Evolutionary conservation across 1,140 invertebrate species (phyloP), one percentile per base, ranked within the genome.

Genomic region (Orussus abietinus): DNA sequence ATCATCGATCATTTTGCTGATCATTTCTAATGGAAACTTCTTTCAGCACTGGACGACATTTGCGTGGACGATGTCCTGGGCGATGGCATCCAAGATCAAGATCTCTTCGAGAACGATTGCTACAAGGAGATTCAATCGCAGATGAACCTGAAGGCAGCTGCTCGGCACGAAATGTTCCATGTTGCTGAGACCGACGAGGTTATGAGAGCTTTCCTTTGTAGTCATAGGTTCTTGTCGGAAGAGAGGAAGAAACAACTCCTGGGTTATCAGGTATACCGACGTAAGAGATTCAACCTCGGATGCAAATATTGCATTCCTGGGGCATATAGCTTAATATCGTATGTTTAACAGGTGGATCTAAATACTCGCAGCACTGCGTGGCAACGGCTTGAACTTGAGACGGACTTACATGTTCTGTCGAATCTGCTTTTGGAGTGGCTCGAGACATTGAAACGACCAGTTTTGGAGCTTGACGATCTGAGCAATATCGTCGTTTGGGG

Each of bases 341-440:
- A n/a, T n/a, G n/a, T n/a, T 41, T 50, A 45, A 35, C 34, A 84
- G 53, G 59, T 75, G 17, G 81, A 87, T 26, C 68, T 89, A 11
- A 85, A 86, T 53, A 75, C 77, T 38, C 75, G 81, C 26, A 73
- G 78, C 50, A 80, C 82, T 18, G 80, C 82, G 1, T 87, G 86
- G 77, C 64, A 75, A 15, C 77, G 76, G 49, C 75, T 89, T 7
- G 72, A 81, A 38, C 72, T 79, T 26, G 84, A 86, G 75, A 78
- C 77, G 7, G 77, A 84, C 51, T 59, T 84, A 6, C 59, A 67
- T n/a, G 58, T 85, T 12, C 55, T 86, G 15, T 65, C 78, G 29
- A 78, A 77, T 21, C 57, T 88, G 7, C 57, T 87, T 12, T 83
- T 79, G 49, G 79, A 84, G 37, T 88, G 85, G 85, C 52, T 88